These are phyloP conservation scores for Ostrea denselamellosa DNA, from an alignment of 1,140 invertebrate genomes.

Conservation along the genomic window DNA sequence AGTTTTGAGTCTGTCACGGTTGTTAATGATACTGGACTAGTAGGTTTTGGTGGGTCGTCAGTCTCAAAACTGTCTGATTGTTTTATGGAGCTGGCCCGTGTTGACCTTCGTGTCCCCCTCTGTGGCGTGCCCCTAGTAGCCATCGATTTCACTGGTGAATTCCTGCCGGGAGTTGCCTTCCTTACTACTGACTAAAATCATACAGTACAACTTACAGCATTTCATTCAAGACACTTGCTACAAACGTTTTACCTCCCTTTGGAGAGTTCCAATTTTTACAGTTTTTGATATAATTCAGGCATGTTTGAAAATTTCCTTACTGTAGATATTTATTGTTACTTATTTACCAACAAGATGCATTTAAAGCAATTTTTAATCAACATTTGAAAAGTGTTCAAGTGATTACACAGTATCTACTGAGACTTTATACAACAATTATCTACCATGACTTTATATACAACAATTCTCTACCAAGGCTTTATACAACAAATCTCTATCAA, in stretches of 20 bases:
- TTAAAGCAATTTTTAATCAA: too few species aligned
- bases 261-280: too few species aligned
- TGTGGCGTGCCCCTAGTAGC: background rate
- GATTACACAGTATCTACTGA: background rate
- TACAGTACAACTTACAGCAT: background rate
- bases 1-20: background rate
- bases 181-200: conserved; percentile 42
- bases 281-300: too few species aligned
- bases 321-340: too few species aligned
- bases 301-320: too few species aligned
- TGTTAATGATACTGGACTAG: background rate
- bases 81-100: background rate
- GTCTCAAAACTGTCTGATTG: background rate
- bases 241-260: too few species aligned
- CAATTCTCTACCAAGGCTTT: too few species aligned
- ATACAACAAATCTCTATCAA: too few species aligned
- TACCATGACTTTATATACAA: background rate
- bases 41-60: background rate
- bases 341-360: too few species aligned
- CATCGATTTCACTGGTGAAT: conserved; percentile 32
- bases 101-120: background rate
- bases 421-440: background rate
- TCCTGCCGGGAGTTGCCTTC: conserved; percentile 33
- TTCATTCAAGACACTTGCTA: too few species aligned
- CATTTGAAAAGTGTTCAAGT: background rate